Evolutionary conservation across 2,797 vertebrate genomes (phyloP).

Genomic region (Botia almorhae): DNA sequence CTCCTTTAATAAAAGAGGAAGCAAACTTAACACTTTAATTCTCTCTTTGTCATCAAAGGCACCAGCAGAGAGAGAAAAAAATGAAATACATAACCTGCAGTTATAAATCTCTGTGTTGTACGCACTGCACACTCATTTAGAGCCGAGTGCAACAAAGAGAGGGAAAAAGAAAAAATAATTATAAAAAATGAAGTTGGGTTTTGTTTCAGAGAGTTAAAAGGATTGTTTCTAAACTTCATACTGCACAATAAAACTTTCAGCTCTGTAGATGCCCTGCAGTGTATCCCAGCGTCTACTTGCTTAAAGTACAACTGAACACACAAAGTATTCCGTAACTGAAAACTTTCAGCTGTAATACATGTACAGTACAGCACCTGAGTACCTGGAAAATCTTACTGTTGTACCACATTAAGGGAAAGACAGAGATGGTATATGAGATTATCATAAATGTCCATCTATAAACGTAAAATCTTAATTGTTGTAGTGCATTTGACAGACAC

Average conservation of each 20-base stretch:
- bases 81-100: conserved; percentile 75
- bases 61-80: conserved; percentile 60
- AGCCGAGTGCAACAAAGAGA: conserved; percentile 60
- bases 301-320: neutral
- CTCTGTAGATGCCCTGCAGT: neutral
- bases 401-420: conserved; percentile 56
- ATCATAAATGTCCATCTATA: conserved; percentile 77
- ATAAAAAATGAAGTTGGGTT: neutral
- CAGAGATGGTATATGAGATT: conserved; percentile 67
- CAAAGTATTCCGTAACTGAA: neutral
- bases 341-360: conserved; percentile 20
- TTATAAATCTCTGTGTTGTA: conserved; percentile 75
- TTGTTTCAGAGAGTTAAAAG: conserved; percentile 12
- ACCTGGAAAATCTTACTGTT: neutral
- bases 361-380: conserved; percentile 25
- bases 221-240: conserved; percentile 19
- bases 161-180: neutral
- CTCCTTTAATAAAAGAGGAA: conserved; percentile 81
- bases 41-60: conserved; percentile 78
- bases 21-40: conserved; percentile 78
- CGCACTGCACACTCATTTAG: conserved; percentile 50
- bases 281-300: neutral
- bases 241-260: conserved; percentile 3
- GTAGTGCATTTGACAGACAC: too few relatives aligned
- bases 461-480: conserved; percentile 47